Base-by-base conservation (phyloP, 2,888 invertebrate species). In the Sipha maydis region DNA sequence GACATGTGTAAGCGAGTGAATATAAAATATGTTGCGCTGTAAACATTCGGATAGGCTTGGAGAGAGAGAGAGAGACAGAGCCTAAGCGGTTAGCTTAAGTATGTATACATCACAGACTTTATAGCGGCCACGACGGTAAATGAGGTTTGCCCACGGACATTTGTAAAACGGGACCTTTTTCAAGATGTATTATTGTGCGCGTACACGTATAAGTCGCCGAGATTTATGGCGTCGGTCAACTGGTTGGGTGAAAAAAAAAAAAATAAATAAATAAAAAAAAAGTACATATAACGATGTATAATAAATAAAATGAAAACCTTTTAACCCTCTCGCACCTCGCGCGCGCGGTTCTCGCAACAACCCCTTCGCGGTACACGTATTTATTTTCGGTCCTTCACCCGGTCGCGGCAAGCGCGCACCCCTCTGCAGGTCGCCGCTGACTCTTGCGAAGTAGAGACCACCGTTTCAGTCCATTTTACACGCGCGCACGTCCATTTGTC, bases 301-400 rank as follows among this genome's bases (percentile, higher is more conserved):
- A 82, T 71, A 82, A 82, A 71, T 71, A 71, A 82, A 82, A 82
- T 54, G 71, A 73, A 83, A 83, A 71, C 83, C 83, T 71, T 83
- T 71, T 71, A 48, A 69, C 48, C 71, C 71, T 80, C 83, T 71
- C 31, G 67, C 79, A 25, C 67, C n/a, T 28, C 67, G 61, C 48
- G 14, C 48, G 9, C 48, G 48, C 48, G 48, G 48, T 34, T 31
- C 25, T 41, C 38, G 25, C 67, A 0, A 34, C 28, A 82, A 83
- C 83, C 71, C 83, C 71, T 83, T 83, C 31, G 48, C 28, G 25
- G 21, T 31, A 14, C 34, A 14, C 71, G 48, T 48, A 54, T 31
- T 71, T 71, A 31, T 73, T 80, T 38, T 73, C 71, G 71, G 83
- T 34, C 38, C 28, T 3, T 61, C 61, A 17, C 19, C 79, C 34